Evolutionary conservation across 2,113 vertebrate genomes (phyloP).

Genomic region (Panthera tigris): DNA sequence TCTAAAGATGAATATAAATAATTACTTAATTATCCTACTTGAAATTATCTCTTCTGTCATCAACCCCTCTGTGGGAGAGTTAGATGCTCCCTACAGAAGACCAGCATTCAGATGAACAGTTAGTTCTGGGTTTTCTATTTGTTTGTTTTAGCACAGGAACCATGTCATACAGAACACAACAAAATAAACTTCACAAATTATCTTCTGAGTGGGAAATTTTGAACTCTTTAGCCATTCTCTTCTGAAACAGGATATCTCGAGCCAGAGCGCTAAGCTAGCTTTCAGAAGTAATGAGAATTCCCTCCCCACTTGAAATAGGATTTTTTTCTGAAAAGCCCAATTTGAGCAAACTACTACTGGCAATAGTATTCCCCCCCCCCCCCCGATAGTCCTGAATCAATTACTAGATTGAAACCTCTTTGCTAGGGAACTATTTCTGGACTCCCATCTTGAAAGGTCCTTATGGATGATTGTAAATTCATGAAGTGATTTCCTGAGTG

Average conservation of each 20-base stretch:
- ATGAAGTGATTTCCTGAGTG: background rate
- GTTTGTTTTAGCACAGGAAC: background rate
- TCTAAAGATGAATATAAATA: background rate
- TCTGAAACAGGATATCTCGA: background rate
- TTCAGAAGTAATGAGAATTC: background rate
- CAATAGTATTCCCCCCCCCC: background rate
- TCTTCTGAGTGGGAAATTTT: background rate
- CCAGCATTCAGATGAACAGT: background rate
- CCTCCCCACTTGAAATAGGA: background rate
- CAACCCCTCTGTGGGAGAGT: background rate
- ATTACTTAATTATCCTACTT: background rate
- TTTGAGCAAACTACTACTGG: background rate
- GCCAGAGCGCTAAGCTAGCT: background rate
- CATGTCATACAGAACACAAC: background rate
- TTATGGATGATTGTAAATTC: background rate
- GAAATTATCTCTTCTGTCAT: background rate
- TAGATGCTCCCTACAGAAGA: background rate
- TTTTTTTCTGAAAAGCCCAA: constrained; percentile 1
- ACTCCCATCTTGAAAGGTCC: background rate
- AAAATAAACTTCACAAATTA: background rate
- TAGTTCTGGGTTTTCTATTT: background rate
- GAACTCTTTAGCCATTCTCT: background rate
- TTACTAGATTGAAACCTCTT: background rate
- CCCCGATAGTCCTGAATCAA: background rate
- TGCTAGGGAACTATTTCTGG: background rate